Percentiles rank a stretch among this genome's conserved stretches.
Evolutionary conservation across 2,888 invertebrate genomes (phyloP).

Genomic region (Thymelicus lineola): DNA sequence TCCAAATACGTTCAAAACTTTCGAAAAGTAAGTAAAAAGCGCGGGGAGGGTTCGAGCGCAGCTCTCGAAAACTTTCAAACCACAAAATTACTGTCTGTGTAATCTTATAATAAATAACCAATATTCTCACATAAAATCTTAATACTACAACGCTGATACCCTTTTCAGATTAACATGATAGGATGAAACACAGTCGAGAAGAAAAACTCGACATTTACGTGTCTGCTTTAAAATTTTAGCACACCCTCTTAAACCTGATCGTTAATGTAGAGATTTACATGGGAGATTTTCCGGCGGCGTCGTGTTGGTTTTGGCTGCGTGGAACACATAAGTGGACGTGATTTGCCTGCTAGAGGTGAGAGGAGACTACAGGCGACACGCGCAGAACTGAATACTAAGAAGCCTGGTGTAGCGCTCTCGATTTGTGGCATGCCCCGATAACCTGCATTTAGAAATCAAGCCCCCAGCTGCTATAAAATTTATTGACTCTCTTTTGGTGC

Average conservation of each 20-base stretch:
- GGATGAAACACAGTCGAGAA: conserved; percentile 7
- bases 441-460: conserved; percentile 84
- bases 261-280: conserved; percentile 83
- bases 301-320: conserved; percentile 64
- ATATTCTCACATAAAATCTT: too few species aligned
- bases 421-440: conserved; percentile 83
- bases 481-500: conserved; percentile 76
- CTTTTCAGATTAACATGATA: not conserved
- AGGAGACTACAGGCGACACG: conserved; percentile 72
- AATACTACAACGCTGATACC: too few species aligned
- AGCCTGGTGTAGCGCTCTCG: conserved; percentile 76
- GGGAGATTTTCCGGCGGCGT: conserved; percentile 78
- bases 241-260: conserved; percentile 77
- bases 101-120: too few species aligned
- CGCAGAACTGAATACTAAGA: conserved; percentile 78
- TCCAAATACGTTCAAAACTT: not conserved
- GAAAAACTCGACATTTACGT: conserved; percentile 19
- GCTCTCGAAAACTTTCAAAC: too few species aligned
- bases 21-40: too few species aligned
- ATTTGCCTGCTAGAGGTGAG: conserved; percentile 71
- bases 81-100: too few species aligned
- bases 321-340: conserved; percentile 84
- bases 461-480: conserved; percentile 76
- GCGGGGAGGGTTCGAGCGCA: too few species aligned
- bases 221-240: conserved; percentile 66